Evolutionary conservation across 2,113 vertebrate species (phyloP).

Genomic region (Petromus typicus): DNA sequence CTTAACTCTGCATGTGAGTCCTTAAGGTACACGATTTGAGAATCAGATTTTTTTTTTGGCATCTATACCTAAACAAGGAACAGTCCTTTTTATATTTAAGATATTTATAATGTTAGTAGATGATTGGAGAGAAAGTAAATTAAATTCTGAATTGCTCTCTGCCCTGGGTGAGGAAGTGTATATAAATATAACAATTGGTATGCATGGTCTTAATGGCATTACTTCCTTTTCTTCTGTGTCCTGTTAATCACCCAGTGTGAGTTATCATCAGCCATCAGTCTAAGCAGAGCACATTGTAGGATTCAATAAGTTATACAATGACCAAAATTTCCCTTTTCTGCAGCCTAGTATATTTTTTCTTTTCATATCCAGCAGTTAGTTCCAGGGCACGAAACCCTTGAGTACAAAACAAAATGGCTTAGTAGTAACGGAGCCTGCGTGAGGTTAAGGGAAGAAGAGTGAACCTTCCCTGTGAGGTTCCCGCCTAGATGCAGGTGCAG

Average conservation of each 20-base stretch:
- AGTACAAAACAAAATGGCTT: slow-evolving; percentile 85
- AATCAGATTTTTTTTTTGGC: background rate
- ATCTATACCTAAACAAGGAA: slow-evolving; percentile 17
- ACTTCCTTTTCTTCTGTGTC: slow-evolving; percentile 50
- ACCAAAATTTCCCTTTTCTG: slow-evolving; percentile 61
- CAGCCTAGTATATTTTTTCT: background rate
- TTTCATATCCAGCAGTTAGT: slow-evolving; percentile 67
- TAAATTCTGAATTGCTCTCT: slow-evolving; percentile 60
- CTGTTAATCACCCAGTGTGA: slow-evolving; percentile 71
- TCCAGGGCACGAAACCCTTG: slow-evolving; percentile 78
- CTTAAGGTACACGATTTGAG: background rate
- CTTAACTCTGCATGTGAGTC: background rate
- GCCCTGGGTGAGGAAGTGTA: slow-evolving; percentile 75
- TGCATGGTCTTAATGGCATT: background rate
- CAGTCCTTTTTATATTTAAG: slow-evolving; percentile 48
- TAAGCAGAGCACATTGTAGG: slow-evolving; percentile 42
- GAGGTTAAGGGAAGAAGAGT: slow-evolving; percentile 84
- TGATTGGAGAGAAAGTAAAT: slow-evolving; percentile 72
- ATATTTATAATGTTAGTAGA: slow-evolving; percentile 30
- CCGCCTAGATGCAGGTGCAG: slow-evolving; percentile 89
- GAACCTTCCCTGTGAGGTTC: slow-evolving; percentile 83
- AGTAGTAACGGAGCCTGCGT: slow-evolving; percentile 80
- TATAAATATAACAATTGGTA: slow-evolving; percentile 68
- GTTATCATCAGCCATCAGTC: slow-evolving; percentile 60
- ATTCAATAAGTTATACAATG: slow-evolving; percentile 60